Evolutionary conservation across 37 sponge, comb jelly and placozoan genomes (phyloP), one percentile per base, ranked within the genome.

Genomic region (Geodia barretti): DNA sequence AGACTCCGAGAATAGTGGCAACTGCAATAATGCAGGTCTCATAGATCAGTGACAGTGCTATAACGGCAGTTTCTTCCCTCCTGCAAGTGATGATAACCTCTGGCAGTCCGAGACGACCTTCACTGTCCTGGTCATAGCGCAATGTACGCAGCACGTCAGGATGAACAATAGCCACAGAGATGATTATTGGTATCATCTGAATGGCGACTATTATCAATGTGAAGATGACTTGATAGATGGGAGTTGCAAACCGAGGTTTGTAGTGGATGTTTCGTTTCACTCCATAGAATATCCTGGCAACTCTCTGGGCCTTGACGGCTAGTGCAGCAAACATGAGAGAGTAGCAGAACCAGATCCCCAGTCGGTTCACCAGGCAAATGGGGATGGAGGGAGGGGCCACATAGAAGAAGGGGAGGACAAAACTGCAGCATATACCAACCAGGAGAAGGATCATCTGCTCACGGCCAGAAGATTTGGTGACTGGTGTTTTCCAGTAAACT

Each of bases 251-350:
- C 35, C 81, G 73, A 14, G 92, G 87, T n/a, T 84, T 66, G 2
- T 73, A 29, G 37, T 73, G 0, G 14, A 14, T 66, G 4, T 59
- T 41, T 9, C 62, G 64, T 42, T 37, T 36, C 35, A 62, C 72
- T n/a, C n/a, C n/a, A n/a, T n/a, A n/a, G 64, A 95, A 95, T 3
- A 95, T 87, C 24, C 96, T 64, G 11, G 89, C 77, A 0, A 95
- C 88, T 25, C 96, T 84, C 0, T 89, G 36, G 40, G 89, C 89
- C 70, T 95, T 95, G 41, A 92, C 75, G 21, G 92, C 41, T 4
- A 95, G 92, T 2, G 96, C 87, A 33, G 84, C 87, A 39, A 89
- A 83, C 38, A 89, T 65, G 38, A 95, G 70, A 2, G 96, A 86
- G 26, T 87, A 75, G 30, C 88, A 83, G 39, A 82, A 39, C 92